phyloP scores from a whole-genome alignment of 2,888 invertebrate species.

The Folsomia manolachei region DNA sequence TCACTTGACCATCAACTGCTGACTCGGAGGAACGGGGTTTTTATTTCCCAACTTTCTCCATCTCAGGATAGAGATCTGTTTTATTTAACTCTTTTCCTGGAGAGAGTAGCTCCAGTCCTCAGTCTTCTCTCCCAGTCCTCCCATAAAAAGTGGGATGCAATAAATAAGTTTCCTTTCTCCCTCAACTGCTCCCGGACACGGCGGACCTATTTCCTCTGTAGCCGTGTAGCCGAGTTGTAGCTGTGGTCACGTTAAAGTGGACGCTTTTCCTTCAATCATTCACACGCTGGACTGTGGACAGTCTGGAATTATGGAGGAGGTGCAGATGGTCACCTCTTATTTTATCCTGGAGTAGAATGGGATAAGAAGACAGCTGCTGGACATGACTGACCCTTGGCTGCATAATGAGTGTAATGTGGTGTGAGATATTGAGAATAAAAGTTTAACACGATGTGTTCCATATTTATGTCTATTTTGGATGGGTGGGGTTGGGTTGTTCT shows the following conservation, averaged over 20 bases:
- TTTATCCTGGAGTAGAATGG: not conserved
- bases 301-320: not conserved
- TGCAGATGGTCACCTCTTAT: not conserved
- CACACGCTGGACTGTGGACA: not conserved
- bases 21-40: not conserved
- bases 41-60: not conserved
- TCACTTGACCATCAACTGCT: not conserved
- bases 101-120: too few species aligned
- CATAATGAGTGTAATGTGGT: not conserved
- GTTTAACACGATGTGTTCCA: not conserved
- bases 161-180: constrained; percentile 30
- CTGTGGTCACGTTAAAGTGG: too few species aligned
- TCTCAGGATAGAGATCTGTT: not conserved
- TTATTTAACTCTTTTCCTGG: not conserved
- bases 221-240: not conserved
- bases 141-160: constrained; percentile 31
- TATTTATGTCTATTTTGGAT: not conserved
- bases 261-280: not conserved
- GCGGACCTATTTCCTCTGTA: not conserved
- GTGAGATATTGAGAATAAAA: not conserved
- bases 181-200: not conserved
- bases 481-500: not conserved
- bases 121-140: constrained; percentile 22
- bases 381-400: not conserved
- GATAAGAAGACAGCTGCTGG: not conserved